These are phyloP conservation scores for Campoplex capitator DNA, from an alignment of 2,888 invertebrate genomes.

Conservation along the genomic window DNA sequence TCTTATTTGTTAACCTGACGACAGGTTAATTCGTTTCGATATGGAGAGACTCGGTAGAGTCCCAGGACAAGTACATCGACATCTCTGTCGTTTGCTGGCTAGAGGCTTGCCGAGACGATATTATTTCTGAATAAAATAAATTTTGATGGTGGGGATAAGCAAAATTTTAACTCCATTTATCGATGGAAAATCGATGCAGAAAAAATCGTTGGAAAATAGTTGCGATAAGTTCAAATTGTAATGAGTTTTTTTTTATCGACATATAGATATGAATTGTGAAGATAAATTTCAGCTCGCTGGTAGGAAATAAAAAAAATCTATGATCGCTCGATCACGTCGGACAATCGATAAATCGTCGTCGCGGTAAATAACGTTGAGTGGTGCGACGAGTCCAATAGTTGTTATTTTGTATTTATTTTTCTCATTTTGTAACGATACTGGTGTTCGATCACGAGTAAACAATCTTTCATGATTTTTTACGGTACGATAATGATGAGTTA, in stretches of 20 bases:
- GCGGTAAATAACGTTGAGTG: conserved; percentile 38
- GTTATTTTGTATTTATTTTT: conserved; percentile 1
- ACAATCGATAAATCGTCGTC: conserved; percentile 22
- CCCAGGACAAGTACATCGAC: background rate
- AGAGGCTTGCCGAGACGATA: background rate
- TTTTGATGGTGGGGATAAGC: no score
- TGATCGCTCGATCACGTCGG: background rate
- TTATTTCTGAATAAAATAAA: no score
- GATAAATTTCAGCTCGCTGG: background rate
- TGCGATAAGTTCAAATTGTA: background rate
- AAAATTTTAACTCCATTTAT: no score
- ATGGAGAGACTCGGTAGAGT: no score
- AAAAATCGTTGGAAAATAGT: background rate
- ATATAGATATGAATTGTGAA: background rate
- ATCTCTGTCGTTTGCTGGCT: background rate
- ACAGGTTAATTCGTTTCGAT: background rate
- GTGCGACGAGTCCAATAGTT: conserved; percentile 33
- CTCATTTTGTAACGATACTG: conserved; percentile 28
- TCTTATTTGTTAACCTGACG: background rate
- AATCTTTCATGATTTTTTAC: background rate
- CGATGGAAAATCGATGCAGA: background rate
- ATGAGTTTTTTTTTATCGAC: background rate
- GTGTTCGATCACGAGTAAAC: background rate
- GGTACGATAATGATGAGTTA: conserved; percentile 4
- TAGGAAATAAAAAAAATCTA: background rate